A percentile compares a stretch with the other conserved stretches of the same genome.
Conservation (phyloP, 1,140 invertebrate genomes). For the Trigoniulus corallinus region DNA sequence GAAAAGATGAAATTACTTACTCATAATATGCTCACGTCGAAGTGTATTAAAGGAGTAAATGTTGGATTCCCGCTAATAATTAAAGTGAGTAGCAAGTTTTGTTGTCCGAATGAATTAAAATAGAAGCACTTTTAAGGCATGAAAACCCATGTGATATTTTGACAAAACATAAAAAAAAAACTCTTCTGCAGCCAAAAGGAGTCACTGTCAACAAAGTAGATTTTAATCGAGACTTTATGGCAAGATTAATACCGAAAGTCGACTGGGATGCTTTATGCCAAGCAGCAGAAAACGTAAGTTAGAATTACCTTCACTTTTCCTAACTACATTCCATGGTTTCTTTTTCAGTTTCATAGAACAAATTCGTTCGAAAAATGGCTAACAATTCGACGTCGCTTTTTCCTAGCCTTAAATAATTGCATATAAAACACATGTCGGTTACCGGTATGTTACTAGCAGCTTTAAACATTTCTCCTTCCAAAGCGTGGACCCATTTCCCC, state of each 20-base stretch:
- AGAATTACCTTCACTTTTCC: not conserved
- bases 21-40: conserved; percentile 92
- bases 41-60: conserved; percentile 79
- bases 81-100: conserved; percentile 57
- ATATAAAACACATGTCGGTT: too few species aligned
- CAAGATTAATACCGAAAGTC: conserved; percentile 74
- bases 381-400: too few species aligned
- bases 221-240: conserved; percentile 79
- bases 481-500: too few species aligned
- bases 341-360: too few species aligned
- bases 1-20: conserved; percentile 86
- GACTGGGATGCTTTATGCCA: conserved; percentile 62
- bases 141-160: conserved; percentile 39
- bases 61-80: conserved; percentile 81
- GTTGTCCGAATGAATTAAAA: not conserved
- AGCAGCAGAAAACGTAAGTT: conserved; percentile 54
- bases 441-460: too few species aligned
- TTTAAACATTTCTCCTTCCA: too few species aligned
- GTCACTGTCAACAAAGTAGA: conserved; percentile 61
- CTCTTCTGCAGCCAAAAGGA: conserved; percentile 50
- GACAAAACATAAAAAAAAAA: conserved; percentile 2
- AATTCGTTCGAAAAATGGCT: too few species aligned
- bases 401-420: too few species aligned
- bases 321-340: too few species aligned
- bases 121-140: conserved; percentile 10